A percentile compares a stretch with the other conserved stretches of the same genome.
Conservation (phyloP, 1,140 invertebrate species). For the Lerema accius region DNA sequence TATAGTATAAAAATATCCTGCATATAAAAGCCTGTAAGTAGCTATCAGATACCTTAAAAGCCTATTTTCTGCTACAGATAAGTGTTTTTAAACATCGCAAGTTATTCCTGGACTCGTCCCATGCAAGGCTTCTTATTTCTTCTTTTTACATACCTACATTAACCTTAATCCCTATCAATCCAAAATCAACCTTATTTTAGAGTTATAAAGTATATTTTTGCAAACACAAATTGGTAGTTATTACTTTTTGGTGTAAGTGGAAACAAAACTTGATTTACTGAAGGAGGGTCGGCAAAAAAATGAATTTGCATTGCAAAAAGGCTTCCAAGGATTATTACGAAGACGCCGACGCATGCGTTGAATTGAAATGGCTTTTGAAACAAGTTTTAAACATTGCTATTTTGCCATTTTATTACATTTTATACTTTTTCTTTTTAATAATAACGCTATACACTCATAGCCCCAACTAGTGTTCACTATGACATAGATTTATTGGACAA, state of each 20-base stretch:
- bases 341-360: slow-evolving; percentile 6
- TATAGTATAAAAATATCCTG: too few species aligned
- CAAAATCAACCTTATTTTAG: slow-evolving; percentile 3
- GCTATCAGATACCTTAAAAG: background rate
- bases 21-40: too few species aligned
- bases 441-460: too few species aligned
- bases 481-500: too few species aligned
- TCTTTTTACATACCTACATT: slow-evolving; percentile 11
- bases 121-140: slow-evolving; percentile 30
- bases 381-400: too few species aligned
- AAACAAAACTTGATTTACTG: slow-evolving; percentile 38
- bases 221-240: background rate
- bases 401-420: too few species aligned
- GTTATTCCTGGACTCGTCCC: slow-evolving; percentile 39
- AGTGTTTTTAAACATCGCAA: slow-evolving; percentile 3
- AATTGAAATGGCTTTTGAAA: slow-evolving; percentile 17
- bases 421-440: too few species aligned
- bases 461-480: too few species aligned
- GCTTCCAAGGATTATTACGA: slow-evolving; percentile 24
- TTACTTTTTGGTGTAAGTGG: background rate
- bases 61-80: slow-evolving; percentile 10
- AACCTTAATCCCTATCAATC: background rate
- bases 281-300: slow-evolving; percentile 35
- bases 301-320: slow-evolving; percentile 42
- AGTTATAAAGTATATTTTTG: background rate